A percentile compares a stretch with the other conserved stretches of the same genome.
Evolutionary conservation across 2,888 invertebrate genomes (phyloP).

Genomic region (Galeruca laticollis): DNA sequence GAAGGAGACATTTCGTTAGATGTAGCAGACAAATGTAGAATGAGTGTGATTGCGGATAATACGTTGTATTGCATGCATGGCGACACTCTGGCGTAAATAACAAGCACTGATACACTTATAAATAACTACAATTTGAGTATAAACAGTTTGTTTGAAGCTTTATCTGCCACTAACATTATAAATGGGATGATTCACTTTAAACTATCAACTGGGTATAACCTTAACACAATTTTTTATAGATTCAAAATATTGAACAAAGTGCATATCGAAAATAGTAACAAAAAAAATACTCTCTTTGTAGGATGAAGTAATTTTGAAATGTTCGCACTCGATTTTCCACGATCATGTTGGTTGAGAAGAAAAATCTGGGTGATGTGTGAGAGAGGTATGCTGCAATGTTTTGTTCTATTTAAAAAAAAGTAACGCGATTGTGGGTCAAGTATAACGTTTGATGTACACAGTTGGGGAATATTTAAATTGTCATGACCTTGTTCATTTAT

Average conservation of each 20-base stretch:
- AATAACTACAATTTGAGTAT: too few species aligned
- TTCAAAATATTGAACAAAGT: constrained; percentile 17
- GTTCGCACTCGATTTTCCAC: constrained; percentile 7
- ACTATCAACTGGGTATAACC: too few species aligned
- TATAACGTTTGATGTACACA: constrained; percentile 12
- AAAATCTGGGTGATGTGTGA: constrained; percentile 12
- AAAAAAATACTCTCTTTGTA: constrained; percentile 7
- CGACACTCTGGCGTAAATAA: too few species aligned
- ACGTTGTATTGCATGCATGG: too few species aligned
- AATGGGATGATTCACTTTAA: too few species aligned
- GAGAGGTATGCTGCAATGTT: constrained; percentile 14
- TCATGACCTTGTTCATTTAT: constrained; percentile 7
- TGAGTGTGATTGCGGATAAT: too few species aligned
- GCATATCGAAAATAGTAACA: constrained; percentile 9
- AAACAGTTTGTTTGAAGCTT: too few species aligned
- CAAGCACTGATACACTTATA: too few species aligned
- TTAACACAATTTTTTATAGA: constrained; percentile 23
- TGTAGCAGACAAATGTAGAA: too few species aligned
- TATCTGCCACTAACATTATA: too few species aligned
- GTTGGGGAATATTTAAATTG: constrained; percentile 3
- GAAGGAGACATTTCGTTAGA: too few species aligned
- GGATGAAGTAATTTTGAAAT: background rate
- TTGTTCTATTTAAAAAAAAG: constrained; percentile 26
- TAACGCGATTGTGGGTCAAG: constrained; percentile 24
- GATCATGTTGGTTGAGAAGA: constrained; percentile 15